Percentiles rank a stretch among this genome's conserved stretches.
phyloP scores from a whole-genome alignment of 2,797 vertebrate genomes.

The Hozukius guyotensis region DNA sequence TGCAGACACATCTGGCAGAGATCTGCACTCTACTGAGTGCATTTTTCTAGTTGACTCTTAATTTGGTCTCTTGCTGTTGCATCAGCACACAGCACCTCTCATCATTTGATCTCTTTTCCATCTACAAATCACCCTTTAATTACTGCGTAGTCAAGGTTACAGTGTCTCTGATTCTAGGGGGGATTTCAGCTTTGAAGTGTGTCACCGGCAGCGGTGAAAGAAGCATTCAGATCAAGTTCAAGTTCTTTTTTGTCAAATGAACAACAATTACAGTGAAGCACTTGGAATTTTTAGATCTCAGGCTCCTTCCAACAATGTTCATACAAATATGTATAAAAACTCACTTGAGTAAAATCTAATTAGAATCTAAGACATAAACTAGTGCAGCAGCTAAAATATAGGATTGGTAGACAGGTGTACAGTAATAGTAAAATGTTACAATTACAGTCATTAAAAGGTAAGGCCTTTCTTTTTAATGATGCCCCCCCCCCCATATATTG shows the following conservation, averaged over 20 bases:
- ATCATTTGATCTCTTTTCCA: not conserved
- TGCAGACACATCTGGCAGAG: not conserved
- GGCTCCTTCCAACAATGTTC: too few species aligned
- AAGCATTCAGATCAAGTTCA: not conserved
- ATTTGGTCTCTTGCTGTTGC: not conserved
- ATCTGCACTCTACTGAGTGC: not conserved
- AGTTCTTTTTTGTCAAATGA: not conserved
- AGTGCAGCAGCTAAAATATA: not conserved
- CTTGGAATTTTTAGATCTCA: too few species aligned
- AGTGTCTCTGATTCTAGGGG: not conserved
- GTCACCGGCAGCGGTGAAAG: not conserved
- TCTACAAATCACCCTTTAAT: not conserved
- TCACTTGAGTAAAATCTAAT: not conserved
- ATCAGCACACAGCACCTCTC: not conserved
- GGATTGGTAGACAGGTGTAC: not conserved
- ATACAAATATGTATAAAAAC: too few species aligned
- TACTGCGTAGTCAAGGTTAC: not conserved
- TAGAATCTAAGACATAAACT: not conserved
- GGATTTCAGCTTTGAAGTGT: not conserved
- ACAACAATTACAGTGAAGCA: not conserved
- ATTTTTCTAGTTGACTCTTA: not conserved
- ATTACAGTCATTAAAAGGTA: too few species aligned
- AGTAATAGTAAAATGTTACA: not conserved
- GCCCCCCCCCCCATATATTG: too few species aligned
- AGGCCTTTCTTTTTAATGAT: too few species aligned